These are phyloP conservation scores for Parnassius apollo DNA, from an alignment of 2,888 invertebrate species.

Conservation along the genomic window DNA sequence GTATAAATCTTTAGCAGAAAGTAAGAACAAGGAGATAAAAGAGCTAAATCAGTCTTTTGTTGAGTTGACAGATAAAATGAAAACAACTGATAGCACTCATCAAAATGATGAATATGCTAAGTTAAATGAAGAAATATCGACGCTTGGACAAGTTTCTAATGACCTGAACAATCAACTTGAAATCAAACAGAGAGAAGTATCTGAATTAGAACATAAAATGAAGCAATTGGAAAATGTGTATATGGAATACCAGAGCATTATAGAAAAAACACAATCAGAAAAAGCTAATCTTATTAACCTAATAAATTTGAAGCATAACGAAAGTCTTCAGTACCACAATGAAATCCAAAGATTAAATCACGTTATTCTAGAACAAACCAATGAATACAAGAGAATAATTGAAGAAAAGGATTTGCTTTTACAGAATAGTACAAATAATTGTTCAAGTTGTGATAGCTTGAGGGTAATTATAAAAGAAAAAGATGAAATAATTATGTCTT, in stretches of 20 bases:
- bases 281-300: conserved; percentile 86
- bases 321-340: conserved; percentile 90
- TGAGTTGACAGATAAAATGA: conserved; percentile 58
- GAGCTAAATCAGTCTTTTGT: conserved; percentile 59
- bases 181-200: conserved; percentile 47
- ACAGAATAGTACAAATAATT: conserved; percentile 41
- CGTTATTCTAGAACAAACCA: conserved; percentile 76
- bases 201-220: conserved; percentile 44
- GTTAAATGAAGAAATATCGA: conserved; percentile 53
- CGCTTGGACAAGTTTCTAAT: conserved; percentile 47
- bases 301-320: conserved; percentile 91
- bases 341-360: conserved; percentile 91
- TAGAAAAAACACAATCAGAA: conserved; percentile 67
- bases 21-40: conserved; percentile 64
- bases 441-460: conserved; percentile 57
- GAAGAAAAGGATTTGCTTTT: conserved; percentile 56
- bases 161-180: conserved; percentile 45
- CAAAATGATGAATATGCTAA: conserved; percentile 54
- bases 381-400: conserved; percentile 55
- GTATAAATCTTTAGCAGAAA: conserved; percentile 43
- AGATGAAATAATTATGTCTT: conserved; percentile 57
- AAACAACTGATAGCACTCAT: conserved; percentile 47
- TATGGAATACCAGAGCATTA: conserved; percentile 49
- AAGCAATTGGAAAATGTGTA: conserved; percentile 48
- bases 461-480: conserved; percentile 58